Base-by-base conservation (phyloP, 1,140 invertebrate species). In the Melanaphis sacchari region DNA sequence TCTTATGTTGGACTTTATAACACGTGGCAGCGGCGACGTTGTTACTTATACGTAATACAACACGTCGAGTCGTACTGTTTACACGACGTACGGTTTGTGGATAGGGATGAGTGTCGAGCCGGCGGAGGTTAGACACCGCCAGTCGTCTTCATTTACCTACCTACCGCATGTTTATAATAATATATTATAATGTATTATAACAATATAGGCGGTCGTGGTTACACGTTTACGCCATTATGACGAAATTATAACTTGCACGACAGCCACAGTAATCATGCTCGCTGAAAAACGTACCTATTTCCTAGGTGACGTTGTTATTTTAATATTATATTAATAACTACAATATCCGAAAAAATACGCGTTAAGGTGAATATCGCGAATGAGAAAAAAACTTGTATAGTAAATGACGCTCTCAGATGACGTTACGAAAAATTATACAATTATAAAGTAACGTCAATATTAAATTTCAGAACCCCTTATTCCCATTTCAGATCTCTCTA, bases 201-300 rank as follows among this genome's bases (percentile, higher is more conserved):
- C 59, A 36, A 31, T 76, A 76, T n/a, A 76, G 59, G 59, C n/a
- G 59, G 59, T 76, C 31, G 26, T 1, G 52, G 36, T 41, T 90
- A 90, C 89, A 41, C 89, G 89, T 90, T 90, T 66, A 66, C 40
- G 38, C 52, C 89, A 66, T 90, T 90, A 66, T 21, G 21, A 49
- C 3, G 22, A 43, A 31, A 31, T 40, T 41, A 43, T 31, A 43
- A 76, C 59, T 76, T 41, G 82, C 26, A 8, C 59, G 59, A 31
- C 31, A 26, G 31, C 31, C 59, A 11, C 36, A 36, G 21, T 21
- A 38, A 8, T n/a, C 76, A 81, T 31, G 36, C 59, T 76, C 15
- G 59, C 59, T 5, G 15, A n/a, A 76, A 18, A 76, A 15, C 59
- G 31, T n/a, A n/a, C 26, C 18, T 24, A 2, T 24, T 18, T 76